Evolutionary conservation across 2,888 invertebrate genomes (phyloP).

Genomic region (Frankliniella intonsa): DNA sequence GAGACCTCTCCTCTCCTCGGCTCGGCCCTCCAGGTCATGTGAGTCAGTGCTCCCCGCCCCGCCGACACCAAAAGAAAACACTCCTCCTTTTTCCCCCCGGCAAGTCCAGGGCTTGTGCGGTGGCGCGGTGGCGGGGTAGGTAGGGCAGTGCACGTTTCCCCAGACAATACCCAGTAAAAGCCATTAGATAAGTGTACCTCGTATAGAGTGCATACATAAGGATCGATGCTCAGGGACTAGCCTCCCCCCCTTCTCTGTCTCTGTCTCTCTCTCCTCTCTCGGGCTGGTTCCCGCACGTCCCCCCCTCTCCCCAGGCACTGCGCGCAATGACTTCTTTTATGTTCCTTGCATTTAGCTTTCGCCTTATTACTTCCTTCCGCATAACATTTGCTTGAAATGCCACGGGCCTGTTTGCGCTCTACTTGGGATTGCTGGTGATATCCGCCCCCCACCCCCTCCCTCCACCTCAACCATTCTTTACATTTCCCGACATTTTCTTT

Average conservation of each 20-base stretch:
- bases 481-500: too few relatives aligned
- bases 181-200: slow-evolving; percentile 23
- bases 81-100: neutral
- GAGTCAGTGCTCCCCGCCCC: neutral
- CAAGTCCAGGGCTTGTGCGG: neutral
- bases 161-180: slow-evolving; percentile 25
- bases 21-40: neutral
- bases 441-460: neutral
- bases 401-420: neutral
- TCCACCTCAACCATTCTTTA: neutral
- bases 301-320: neutral
- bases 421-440: neutral
- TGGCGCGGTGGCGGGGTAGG: neutral
- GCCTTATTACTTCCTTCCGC: slow-evolving; percentile 1
- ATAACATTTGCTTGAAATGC: slow-evolving; percentile 4
- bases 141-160: neutral
- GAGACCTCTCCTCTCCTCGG: neutral
- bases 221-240: neutral
- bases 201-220: neutral
- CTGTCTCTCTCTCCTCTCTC: neutral
- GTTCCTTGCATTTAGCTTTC: neutral
- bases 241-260: neutral
- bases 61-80: neutral
- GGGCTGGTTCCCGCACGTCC: neutral
- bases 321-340: slow-evolving; percentile 17